Base-by-base conservation (phyloP, 2,113 vertebrate species). In the Sander vitreus region DNA sequence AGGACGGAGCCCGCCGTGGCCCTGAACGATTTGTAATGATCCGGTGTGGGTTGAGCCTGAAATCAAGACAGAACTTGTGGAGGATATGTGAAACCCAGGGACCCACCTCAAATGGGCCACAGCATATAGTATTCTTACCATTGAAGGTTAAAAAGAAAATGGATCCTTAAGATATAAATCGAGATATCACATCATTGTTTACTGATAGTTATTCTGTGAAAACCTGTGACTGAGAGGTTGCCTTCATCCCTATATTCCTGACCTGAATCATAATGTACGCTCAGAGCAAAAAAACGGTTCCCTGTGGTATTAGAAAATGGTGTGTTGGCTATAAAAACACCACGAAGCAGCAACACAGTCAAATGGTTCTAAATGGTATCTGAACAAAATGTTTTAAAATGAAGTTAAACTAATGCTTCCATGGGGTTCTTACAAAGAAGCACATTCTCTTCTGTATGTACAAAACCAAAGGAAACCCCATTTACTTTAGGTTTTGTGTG, bases 11-110 rank as follows among this genome's bases (percentile, higher is more conserved):
- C 80, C 71, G 88, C 76, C 84, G 65, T 86, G 85, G 75, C 88
- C 88, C 92, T 94, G 93, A 94, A 92, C 90, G 94, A 88, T 94
- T 94, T 94, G 94, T 95, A 95, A 95, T 94, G 94, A 95, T 93
- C 91, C 82, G 79, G 80, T 10, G 88, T 85, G 90, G 92, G 89
- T 85, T 81, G 70, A 85, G 91, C 76, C 81, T 94, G 92, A 93
- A 92, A 93, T 92, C 89, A 92, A 92, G 89, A 91, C 91, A 84
- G 76, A 84, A 90, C 84, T 88, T 71, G 59, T 78, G 80, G 82
- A 92, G 78, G 91, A 91, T 43, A 93, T 66, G 88, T 90, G 90
- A 93, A 90, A 94, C 90, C 88, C 27, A 19, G 13, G 67, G 73
- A 84, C 77, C 78, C 87, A 91, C 89, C 88, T 90, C 86, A 90